phyloP scores from a whole-genome alignment of 2,888 invertebrate genomes.

The Anthoptus insignis region DNA sequence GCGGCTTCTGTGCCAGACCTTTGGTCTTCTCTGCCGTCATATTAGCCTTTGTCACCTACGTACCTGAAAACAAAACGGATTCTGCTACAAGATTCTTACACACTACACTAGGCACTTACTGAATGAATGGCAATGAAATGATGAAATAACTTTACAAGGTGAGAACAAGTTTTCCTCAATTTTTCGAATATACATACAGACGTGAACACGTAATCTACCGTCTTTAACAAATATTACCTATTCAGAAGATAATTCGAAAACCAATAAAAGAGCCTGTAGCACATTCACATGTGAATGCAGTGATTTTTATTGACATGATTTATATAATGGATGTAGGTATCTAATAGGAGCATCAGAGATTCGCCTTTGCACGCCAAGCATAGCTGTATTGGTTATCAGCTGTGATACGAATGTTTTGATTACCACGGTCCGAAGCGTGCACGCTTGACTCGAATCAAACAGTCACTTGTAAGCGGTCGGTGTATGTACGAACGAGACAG shows the following conservation, averaged over 20 bases:
- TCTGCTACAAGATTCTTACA: neutral
- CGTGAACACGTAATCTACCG: neutral
- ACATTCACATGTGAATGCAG: neutral
- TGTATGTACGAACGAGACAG: conserved; percentile 54
- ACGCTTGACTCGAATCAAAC: conserved; percentile 34
- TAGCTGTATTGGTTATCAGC: conserved; percentile 27
- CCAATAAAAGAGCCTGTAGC: neutral
- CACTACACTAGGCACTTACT: neutral
- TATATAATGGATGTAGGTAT: conserved; percentile 19
- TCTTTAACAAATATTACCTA: neutral
- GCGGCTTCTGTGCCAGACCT: conserved; percentile 70
- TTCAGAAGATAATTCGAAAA: neutral
- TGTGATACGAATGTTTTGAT: conserved; percentile 42
- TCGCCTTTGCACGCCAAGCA: conserved; percentile 20
- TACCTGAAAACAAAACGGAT: conserved; percentile 58
- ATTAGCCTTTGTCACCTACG: conserved; percentile 81
- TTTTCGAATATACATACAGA: neutral
- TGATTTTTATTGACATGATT: conserved; percentile 4
- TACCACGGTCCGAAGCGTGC: conserved; percentile 16
- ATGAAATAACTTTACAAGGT: neutral
- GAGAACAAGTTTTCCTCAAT: neutral
- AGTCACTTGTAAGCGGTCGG: conserved; percentile 51
- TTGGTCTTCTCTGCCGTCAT: conserved; percentile 84
- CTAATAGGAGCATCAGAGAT: conserved; percentile 25
- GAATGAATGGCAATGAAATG: neutral